phyloP scores from a whole-genome alignment of 2,888 invertebrate species.

The Drosophila heteroneura region DNA sequence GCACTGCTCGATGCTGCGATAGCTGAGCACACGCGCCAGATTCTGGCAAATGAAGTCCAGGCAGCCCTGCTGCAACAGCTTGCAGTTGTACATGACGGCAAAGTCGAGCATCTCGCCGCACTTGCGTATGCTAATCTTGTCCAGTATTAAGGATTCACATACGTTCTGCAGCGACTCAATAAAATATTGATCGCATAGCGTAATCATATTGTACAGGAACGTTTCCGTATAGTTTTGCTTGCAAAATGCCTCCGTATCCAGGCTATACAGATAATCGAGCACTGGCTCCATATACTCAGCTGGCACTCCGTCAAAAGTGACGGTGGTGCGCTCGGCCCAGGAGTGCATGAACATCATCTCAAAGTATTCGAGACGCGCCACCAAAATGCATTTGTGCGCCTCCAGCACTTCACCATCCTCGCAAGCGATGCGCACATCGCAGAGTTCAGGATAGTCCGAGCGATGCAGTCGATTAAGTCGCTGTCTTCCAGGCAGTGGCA shows the following conservation, averaged over 20 bases:
- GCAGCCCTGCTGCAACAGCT: constrained; percentile 89
- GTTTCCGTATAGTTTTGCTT: constrained; percentile 89
- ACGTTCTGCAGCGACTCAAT: constrained; percentile 90
- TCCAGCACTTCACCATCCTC: constrained; percentile 86
- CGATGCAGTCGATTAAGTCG: constrained; percentile 86
- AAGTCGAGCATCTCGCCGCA: constrained; percentile 91
- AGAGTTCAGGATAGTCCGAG: constrained; percentile 86
- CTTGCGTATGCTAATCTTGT: constrained; percentile 90
- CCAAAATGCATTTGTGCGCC: constrained; percentile 93
- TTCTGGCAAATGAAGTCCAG: constrained; percentile 93
- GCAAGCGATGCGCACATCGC: constrained; percentile 88
- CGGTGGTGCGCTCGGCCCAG: constrained; percentile 87
- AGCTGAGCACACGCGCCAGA: constrained; percentile 90
- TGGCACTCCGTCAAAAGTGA: constrained; percentile 82
- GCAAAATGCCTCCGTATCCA: constrained; percentile 87
- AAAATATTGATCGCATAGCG: constrained; percentile 93
- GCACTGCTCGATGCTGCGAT: constrained; percentile 88
- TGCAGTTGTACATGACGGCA: constrained; percentile 91
- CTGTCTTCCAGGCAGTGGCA: constrained; percentile 58
- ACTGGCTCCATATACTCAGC: constrained; percentile 87
- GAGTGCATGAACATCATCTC: constrained; percentile 92
- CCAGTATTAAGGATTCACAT: constrained; percentile 89
- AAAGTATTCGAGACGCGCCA: constrained; percentile 94
- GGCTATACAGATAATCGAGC: constrained; percentile 91
- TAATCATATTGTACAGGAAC: constrained; percentile 90